Base-by-base conservation (phyloP, 1,140 invertebrate genomes). In the Andrena cerasifolii region DNA sequence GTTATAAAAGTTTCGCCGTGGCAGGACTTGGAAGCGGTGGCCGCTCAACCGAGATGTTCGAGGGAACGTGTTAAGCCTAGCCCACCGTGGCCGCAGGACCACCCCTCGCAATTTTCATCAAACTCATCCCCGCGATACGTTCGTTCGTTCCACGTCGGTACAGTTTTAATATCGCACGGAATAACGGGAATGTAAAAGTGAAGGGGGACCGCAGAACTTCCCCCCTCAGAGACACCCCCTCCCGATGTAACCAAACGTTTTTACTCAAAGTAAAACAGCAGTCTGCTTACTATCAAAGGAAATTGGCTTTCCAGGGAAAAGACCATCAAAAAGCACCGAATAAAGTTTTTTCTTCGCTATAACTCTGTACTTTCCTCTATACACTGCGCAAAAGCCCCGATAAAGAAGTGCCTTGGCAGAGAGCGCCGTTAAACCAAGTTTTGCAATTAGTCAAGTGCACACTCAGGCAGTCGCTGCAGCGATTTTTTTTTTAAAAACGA, bases 1-100 rank as follows among this genome's bases (percentile, higher is more conserved):
- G 58, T 40, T 73, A 40, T 21, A n/a, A 53, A 63, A 40, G 45
- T 53, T 28, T 40, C 16, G 24, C 12, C 5, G 68, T 36, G n/a
- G 28, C 8, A n/a, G 36, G 12, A 61, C 31, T 40, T 40, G 36
- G 4, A 10, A 40, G 10, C 36, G 10, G 36, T 40, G 36, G 36
- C 36, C n/a, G n/a, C n/a, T n/a, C n/a, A n/a, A n/a, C n/a, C n/a
- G n/a, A n/a, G n/a, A n/a, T n/a, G n/a, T n/a, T n/a, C n/a, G n/a
- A n/a, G n/a, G n/a, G n/a, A n/a, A n/a, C n/a, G n/a, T n/a, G n/a
- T n/a, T n/a, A n/a, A n/a, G n/a, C n/a, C n/a, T n/a, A n/a, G n/a
- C n/a, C n/a, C n/a, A n/a, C n/a, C n/a, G n/a, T n/a, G n/a, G n/a
- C n/a, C n/a, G n/a, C n/a, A n/a, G n/a, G n/a, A n/a, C n/a, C n/a